phyloP scores from a whole-genome alignment of 2,888 invertebrate genomes.

The Polydrusus pterygomalis region DNA sequence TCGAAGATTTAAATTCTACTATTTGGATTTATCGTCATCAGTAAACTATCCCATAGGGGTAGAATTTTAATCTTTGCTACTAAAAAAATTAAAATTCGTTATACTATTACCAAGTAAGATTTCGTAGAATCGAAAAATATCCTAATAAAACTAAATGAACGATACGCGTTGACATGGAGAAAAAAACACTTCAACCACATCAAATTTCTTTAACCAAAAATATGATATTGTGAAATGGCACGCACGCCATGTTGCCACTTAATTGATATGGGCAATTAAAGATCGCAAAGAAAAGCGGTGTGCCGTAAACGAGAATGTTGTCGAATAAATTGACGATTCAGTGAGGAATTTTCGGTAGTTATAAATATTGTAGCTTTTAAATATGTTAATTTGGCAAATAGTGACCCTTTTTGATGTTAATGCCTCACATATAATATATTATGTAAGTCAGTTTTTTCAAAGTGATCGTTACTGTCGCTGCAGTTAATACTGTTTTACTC shows the following conservation, averaged over 20 bases:
- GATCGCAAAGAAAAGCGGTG: constrained; percentile 21
- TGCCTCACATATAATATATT: no score
- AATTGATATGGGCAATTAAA: constrained; percentile 53
- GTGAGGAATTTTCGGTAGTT: constrained; percentile 29
- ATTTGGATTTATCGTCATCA: no score
- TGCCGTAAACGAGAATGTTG: constrained; percentile 34
- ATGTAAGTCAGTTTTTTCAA: no score
- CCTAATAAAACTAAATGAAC: constrained; percentile 20
- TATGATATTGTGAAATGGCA: constrained; percentile 50
- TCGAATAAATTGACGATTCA: constrained; percentile 33
- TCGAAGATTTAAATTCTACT: no score
- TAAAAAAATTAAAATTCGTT: no score
- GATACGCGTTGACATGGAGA: constrained; percentile 9
- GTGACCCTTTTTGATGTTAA: neutral
- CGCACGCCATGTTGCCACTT: constrained; percentile 50
- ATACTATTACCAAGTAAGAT: no score
- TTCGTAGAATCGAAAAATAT: neutral
- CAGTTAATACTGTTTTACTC: no score
- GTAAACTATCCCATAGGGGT: no score
- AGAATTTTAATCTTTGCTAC: no score
- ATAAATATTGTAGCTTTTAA: neutral
- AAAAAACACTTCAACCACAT: constrained; percentile 9
- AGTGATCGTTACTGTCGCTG: no score
- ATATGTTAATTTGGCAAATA: neutral
- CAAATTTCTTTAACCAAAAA: constrained; percentile 37